Percentiles rank a stretch among this genome's conserved stretches.
Evolutionary conservation across 2,113 vertebrate genomes (phyloP).

Genomic region (human): GRCh38 chr4:33977501-33978000

Average conservation of each 20-base stretch:
- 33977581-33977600: background rate
- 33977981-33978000: too few species aligned
- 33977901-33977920: background rate
- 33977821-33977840: background rate
- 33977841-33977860: background rate
- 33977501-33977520: background rate
- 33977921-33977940: background rate
- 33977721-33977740: background rate
- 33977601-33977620: background rate
- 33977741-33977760: background rate
- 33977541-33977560: background rate
- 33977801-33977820: background rate
- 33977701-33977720: background rate
- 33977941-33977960: background rate
- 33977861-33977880: background rate
- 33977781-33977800: background rate
- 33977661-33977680: background rate
- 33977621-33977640: background rate
- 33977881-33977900: background rate
- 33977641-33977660: background rate
- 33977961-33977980: background rate
- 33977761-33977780: background rate
- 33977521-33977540: background rate
- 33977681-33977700: background rate
- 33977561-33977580: background rate